Evolutionary conservation across 2,888 invertebrate species (phyloP).

Genomic region (Pterostichus madidus): DNA sequence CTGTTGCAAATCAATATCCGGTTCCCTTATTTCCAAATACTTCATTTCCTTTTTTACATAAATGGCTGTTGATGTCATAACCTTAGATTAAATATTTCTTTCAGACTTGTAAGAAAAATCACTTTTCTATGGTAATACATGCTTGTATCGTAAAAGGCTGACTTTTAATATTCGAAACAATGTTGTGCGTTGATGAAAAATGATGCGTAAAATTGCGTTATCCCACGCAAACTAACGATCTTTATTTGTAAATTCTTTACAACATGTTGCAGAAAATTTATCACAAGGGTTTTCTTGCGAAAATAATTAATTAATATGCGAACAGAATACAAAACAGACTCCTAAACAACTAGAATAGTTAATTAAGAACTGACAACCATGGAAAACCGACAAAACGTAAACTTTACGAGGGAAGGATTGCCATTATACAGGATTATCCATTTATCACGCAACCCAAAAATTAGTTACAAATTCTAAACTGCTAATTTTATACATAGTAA

Average conservation of each 20-base stretch:
- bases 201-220: slow-evolving; percentile 10
- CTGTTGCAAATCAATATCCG: slow-evolving; percentile 52
- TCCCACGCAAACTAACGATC: slow-evolving; percentile 11
- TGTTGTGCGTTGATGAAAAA: slow-evolving; percentile 12
- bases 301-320: slow-evolving; percentile 44
- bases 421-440: too few species aligned
- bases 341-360: slow-evolving; percentile 39
- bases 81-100: slow-evolving; percentile 11
- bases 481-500: too few species aligned
- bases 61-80: slow-evolving; percentile 20
- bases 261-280: slow-evolving; percentile 39
- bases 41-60: slow-evolving; percentile 45
- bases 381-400: slow-evolving; percentile 17
- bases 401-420: neutral
- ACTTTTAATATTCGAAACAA: slow-evolving; percentile 36
- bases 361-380: slow-evolving; percentile 28
- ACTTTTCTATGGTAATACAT: slow-evolving; percentile 16
- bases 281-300: slow-evolving; percentile 22
- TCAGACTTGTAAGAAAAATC: slow-evolving; percentile 9
- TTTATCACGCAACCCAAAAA: too few species aligned
- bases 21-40: slow-evolving; percentile 27
- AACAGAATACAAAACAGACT: slow-evolving; percentile 34
- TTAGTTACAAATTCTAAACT: too few species aligned
- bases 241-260: slow-evolving; percentile 45
- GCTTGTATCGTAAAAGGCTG: slow-evolving; percentile 15